Base-by-base conservation (phyloP, 2,113 vertebrate genomes). In the Charina bottae region DNA sequence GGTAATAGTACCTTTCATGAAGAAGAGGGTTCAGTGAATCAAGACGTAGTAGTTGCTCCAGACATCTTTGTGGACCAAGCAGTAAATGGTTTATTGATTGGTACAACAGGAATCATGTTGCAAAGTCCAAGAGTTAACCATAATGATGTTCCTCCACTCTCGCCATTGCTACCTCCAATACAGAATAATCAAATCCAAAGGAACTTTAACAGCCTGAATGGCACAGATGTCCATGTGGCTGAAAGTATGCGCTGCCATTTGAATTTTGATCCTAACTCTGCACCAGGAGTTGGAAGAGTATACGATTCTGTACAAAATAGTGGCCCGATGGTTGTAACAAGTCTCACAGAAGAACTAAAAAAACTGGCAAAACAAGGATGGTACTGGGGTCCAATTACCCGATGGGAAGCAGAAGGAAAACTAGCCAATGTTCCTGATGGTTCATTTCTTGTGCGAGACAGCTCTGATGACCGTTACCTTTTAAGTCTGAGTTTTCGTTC, bases 351-450 rank as follows among this genome's bases (percentile, higher is more conserved):
- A 96, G 99, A 99, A 97, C 97, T 99, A 94, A 99, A 99, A 96
- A 99, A 99, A 93, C 98, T 99, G 87, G 99, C 99, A 0, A 98
- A 98, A 92, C 99, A 99, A 97, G 99, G 99, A 84, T 99, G 99
- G 99, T 99, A 99, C 98, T 99, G 99, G 99, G 99, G 99, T 4
- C 99, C 99, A 1, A 99, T 99, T 96, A 99, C 99, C 1, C 98
- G 99, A 85, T 99, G 99, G 99, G 99, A 99, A 94, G 99, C 99
- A 0, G 99, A 99, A 94, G 99, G 99, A 91, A 99, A 99, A 96
- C 97, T 99, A 86, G 97, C 98, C 62, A 99, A 98, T 90, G 97
- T 99, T 96, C 98, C 98, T 0, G 98, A 99, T 26, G 99, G 99
- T 78, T 99, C 99, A 0, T 99, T 99, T 95, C 98, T 99, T 0